Evolutionary conservation across 37 sponge, comb jelly and placozoan species (phyloP).

Genomic region (Mnemiopsis leidyi): DNA sequence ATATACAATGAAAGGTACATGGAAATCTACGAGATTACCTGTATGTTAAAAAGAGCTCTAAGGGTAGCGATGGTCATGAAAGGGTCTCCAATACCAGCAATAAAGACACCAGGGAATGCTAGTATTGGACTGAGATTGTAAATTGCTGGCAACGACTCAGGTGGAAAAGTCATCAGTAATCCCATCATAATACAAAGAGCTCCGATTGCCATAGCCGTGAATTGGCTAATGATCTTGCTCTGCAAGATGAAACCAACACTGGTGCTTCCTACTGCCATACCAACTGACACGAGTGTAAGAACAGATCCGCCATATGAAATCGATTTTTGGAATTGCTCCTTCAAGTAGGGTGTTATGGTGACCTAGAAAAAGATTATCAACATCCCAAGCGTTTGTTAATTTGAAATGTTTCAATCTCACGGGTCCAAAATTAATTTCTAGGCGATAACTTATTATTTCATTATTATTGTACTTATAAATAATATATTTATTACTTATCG

Average conservation of each 20-base stretch:
- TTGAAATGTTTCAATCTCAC: too few species aligned
- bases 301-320: conserved; percentile 4
- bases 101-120: conserved; percentile 22
- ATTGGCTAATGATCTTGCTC: background rate
- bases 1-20: too few species aligned
- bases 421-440: too few species aligned
- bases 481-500: too few species aligned
- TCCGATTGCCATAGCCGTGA: background rate
- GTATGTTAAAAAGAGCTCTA: background rate
- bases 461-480: too few species aligned
- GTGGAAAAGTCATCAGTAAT: background rate
- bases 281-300: background rate
- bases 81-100: conserved; percentile 13
- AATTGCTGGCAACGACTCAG: background rate
- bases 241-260: background rate
- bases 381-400: too few species aligned
- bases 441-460: too few species aligned
- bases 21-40: background rate
- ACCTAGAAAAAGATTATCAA: too few species aligned
- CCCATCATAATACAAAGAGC: background rate
- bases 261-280: background rate
- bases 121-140: background rate
- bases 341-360: conserved; percentile 10
- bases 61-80: background rate
- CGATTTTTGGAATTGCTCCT: background rate